phyloP scores from a whole-genome alignment of 2,113 vertebrate species.

The Semnopithecus entellus region DNA sequence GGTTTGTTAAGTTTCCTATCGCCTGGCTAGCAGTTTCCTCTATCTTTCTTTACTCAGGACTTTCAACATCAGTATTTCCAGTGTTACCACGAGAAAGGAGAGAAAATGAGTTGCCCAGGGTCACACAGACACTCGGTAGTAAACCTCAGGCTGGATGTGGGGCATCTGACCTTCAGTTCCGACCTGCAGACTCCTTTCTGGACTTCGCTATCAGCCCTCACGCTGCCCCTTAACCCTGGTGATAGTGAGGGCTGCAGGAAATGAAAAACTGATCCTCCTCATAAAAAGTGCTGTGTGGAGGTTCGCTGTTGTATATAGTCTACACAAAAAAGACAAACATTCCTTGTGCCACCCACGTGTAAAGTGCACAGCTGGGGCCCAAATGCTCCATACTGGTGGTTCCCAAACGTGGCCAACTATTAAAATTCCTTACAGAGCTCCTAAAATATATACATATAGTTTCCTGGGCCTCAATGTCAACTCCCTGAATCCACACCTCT shows the following conservation, averaged over 20 bases:
- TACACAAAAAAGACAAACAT: constrained; percentile 35
- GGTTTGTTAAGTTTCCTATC: not conserved
- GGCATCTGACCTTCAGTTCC: not conserved
- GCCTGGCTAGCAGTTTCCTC: not conserved
- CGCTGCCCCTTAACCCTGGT: not conserved
- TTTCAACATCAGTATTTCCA: not conserved
- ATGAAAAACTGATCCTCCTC: constrained; percentile 29
- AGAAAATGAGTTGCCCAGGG: not conserved
- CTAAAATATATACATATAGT: not conserved
- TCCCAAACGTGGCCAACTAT: not conserved
- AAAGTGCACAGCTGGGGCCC: constrained; percentile 51
- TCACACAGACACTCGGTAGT: not conserved
- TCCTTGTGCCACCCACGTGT: constrained; percentile 55
- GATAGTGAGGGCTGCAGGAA: not conserved
- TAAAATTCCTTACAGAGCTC: constrained; percentile 5
- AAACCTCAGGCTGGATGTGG: not conserved
- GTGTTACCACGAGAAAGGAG: not conserved
- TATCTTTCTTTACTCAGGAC: not conserved
- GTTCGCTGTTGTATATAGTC: not conserved
- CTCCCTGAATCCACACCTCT: not conserved
- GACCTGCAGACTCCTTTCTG: not conserved
- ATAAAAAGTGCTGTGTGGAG: not conserved
- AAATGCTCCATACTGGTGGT: not conserved
- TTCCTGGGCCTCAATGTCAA: not conserved
- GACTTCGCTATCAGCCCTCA: not conserved